Evolutionary conservation across 35 echinoderm and acorn worm species (phyloP), one percentile per base, ranked within the genome.

Genomic region (Heliocidaris tuberculata): DNA sequence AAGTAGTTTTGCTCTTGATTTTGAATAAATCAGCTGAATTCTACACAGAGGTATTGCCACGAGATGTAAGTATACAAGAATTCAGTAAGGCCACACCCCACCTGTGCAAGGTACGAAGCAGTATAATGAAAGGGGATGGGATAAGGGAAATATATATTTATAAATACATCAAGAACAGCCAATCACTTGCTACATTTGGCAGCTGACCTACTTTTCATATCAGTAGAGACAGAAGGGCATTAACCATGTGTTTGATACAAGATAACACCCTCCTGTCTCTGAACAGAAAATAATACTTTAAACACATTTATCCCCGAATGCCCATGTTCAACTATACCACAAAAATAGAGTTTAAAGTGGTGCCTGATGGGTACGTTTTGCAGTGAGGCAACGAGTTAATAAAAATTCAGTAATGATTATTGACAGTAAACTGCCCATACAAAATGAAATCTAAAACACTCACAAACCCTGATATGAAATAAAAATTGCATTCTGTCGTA

Each of bases 381-480:
- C 65, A 78, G 65, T 78, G 65, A 78, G 65, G 65, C 27, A n/a
- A 78, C 7, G 27, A 78, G 65, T 78, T n/a, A 5, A 70, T 24
- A n/a, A 10, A 8, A 52, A 13, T 78, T 78, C 21, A 78, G 65
- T 78, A 17, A 78, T 78, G 27, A 27, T 27, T 7, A 19, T 78
- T 78, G 4, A 78, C 65, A 78, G 65, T 78, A 78, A 56, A 78
- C 65, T 78, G 65, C 19, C 65, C 65, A 78, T 78, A 78, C 27
- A 78, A 78, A 78, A 78, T 78, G 65, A 78, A 78, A 78, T 78
- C 65, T 78, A 21, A 89, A 16, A 47, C 31, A 89, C 86, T 32
- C 47, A 48, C 65, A 89, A 85, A 89, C 87, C 87, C 87, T 89
- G 87, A 89, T 19, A 42, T 48, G 5, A 89, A 47, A 89, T 89